Evolutionary conservation across 2,888 invertebrate species (phyloP), one percentile per base, ranked within the genome.

Genomic region (Patella caerulea): DNA sequence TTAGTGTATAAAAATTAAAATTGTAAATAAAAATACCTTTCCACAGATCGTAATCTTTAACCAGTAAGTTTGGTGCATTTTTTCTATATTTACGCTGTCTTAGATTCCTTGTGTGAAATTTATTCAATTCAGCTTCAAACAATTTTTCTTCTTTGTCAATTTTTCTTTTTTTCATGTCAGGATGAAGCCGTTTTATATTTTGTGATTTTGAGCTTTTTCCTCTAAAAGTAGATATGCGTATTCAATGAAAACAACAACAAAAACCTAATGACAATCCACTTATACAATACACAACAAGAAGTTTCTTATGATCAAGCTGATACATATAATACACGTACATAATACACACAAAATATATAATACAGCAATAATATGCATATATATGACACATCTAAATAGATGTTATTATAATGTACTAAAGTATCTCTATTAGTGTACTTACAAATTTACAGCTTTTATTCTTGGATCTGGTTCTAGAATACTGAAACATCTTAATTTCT

Each of bases 401-500:
- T 34, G 34, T 34, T 34, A 34, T 34, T 4, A 34, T 34, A 34
- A 34, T 34, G 34, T 34, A 34, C 5, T 34, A 34, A 5, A 34
- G 34, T 34, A 34, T 34, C 34, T 34, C 45, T 45, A 3, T 24
- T 55, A 54, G 11, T 15, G 17, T 24, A 80, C 84, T 84, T 78
- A 84, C 85, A 83, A 78, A 72, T 78, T 74, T 15, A 80, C 81
- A 70, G 85, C 80, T 78, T 83, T 81, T 12, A 83, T 83, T 9
- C 78, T 74, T 5, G 85, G 95, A 59, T 94, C 93, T 45, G 95
- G 94, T 84, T 94, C 93, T 55, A 97, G 91, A 79, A 88, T 87
- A 71, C 88, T 83, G 89, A 94, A 95, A 88, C 95, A 96, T 89
- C 94, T 95, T 1, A 96, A 94, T 52, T 70, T 72, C 59, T 82